Evolutionary conservation across 2,888 invertebrate species (phyloP).

Genomic region (Steinernema hermaphroditum): DNA sequence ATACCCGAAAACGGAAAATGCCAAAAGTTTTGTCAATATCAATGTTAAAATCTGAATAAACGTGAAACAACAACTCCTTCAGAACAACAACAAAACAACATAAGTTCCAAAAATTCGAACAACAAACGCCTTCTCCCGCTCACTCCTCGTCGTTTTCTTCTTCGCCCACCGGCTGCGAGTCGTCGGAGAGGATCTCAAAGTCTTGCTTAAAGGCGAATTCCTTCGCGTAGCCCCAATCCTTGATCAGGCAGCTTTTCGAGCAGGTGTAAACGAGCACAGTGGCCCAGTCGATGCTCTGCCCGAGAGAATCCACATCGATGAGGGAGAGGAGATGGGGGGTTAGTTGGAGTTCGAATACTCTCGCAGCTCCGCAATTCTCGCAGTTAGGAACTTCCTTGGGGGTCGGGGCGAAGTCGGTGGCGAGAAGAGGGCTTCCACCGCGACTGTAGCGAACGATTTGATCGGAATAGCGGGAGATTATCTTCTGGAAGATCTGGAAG

Average conservation of each 20-base stretch:
- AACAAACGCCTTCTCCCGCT: background rate
- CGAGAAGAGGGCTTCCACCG: slow-evolving; percentile 82
- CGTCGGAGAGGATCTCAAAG: slow-evolving; percentile 3
- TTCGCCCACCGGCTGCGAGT: background rate
- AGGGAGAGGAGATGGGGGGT: slow-evolving; percentile 62
- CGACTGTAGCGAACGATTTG: slow-evolving; percentile 73
- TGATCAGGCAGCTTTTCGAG: slow-evolving; percentile 75
- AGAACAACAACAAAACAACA: slow-evolving; percentile 18
- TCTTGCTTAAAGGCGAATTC: slow-evolving; percentile 62
- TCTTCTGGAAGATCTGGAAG: slow-evolving; percentile 79
- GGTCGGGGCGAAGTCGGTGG: slow-evolving; percentile 70
- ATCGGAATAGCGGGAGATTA: slow-evolving; percentile 76
- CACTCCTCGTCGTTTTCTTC: background rate
- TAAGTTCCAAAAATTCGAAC: background rate
- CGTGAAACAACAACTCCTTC: too few relatives aligned
- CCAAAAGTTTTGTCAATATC: too few relatives aligned
- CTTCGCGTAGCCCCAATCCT: slow-evolving; percentile 73
- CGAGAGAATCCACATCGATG: slow-evolving; percentile 59
- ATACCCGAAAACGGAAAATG: too few relatives aligned
- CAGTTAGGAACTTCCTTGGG: slow-evolving; percentile 73
- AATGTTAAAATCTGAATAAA: too few relatives aligned
- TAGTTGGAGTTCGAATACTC: slow-evolving; percentile 90
- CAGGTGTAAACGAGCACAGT: slow-evolving; percentile 85
- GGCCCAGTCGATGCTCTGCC: slow-evolving; percentile 78
- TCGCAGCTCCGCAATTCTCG: slow-evolving; percentile 77